These are phyloP conservation scores for Pollenia angustigena DNA, from an alignment of 2,888 invertebrate species.

Conservation along the genomic window DNA sequence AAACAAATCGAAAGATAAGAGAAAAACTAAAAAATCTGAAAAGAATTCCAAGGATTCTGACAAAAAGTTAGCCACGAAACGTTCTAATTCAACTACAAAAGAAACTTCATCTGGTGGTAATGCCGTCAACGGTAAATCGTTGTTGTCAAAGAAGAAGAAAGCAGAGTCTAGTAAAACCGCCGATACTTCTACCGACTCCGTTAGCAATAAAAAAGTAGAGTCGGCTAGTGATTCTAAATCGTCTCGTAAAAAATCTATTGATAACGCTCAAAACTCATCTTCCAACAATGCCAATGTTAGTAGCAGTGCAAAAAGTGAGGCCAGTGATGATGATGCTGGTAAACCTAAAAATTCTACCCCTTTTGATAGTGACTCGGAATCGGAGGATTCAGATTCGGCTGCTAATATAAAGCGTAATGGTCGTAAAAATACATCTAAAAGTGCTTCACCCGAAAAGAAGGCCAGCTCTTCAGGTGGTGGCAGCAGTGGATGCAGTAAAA, in stretches of 20 bases:
- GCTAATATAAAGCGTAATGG: conserved; percentile 81
- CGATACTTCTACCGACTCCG: conserved; percentile 48
- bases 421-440: conserved; percentile 76
- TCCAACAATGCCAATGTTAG: conserved; percentile 67
- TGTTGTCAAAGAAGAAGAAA: conserved; percentile 73
- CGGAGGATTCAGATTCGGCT: conserved; percentile 81
- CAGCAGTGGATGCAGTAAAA: conserved; percentile 56
- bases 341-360: conserved; percentile 74
- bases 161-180: conserved; percentile 50
- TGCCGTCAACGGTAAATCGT: conserved; percentile 77
- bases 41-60: conserved; percentile 82
- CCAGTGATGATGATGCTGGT: conserved; percentile 79
- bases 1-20: conserved; percentile 78
- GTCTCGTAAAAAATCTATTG: conserved; percentile 73
- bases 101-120: conserved; percentile 13
- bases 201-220: conserved; percentile 60
- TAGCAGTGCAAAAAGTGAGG: conserved; percentile 77
- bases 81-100: conserved; percentile 75
- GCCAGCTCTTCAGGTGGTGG: conserved; percentile 76
- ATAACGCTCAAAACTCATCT: conserved; percentile 53
- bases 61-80: conserved; percentile 75
- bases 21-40: conserved; percentile 76
- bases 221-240: conserved; percentile 56
- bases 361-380: conserved; percentile 80
- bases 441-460: conserved; percentile 75